Evolutionary conservation across 2,888 invertebrate genomes (phyloP), one percentile per base, ranked within the genome.

Genomic region (Drosophila colorata): DNA sequence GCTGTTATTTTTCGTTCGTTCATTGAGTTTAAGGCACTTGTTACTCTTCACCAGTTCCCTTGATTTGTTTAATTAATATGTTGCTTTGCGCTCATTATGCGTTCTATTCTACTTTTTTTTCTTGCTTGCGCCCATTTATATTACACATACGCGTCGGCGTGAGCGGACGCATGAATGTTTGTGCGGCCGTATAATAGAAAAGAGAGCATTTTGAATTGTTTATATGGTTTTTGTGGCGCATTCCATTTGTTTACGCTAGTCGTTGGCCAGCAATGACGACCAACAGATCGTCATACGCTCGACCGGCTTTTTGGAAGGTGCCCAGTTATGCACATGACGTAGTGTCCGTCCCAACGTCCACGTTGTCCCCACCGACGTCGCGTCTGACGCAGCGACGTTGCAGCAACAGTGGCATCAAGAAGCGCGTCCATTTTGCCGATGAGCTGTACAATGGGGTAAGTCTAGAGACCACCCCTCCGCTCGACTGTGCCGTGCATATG

Each of bases 351-450:
- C 18, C 46, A 23, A 33, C 53, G 11, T 37, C 55, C 23, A 31
- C 72, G 18, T 59, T 60, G 20, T 46, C 71, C 8, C 61, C 52
- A 14, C 65, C 70, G n/a, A 69, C 68, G 9, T 56, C 74, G 25
- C 69, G 77, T 13, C 60, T 80, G 60, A 72, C 67, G 37, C 55
- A 69, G 51, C 76, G 72, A 20, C 76, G 81, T 37, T 79, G 86
- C 51, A 86, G 79, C 69, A 88, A 82, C 52, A 84, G 78, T 38
- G 83, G 86, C 23, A 71, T 78, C 1, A 90, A 91, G 78, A 92
- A 91, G 88, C 93, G 91, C 84, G 93, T 93, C 79, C 93, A 92
- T 90, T 91, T 91, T 41, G 86, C 89, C 46, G 92, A 92, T 78
- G 89, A 92, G 47, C 78, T 76, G 8, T 63, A 69, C 46, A 49